Base-by-base conservation (phyloP, 1,140 invertebrate genomes). In the Prorops nasuta region DNA sequence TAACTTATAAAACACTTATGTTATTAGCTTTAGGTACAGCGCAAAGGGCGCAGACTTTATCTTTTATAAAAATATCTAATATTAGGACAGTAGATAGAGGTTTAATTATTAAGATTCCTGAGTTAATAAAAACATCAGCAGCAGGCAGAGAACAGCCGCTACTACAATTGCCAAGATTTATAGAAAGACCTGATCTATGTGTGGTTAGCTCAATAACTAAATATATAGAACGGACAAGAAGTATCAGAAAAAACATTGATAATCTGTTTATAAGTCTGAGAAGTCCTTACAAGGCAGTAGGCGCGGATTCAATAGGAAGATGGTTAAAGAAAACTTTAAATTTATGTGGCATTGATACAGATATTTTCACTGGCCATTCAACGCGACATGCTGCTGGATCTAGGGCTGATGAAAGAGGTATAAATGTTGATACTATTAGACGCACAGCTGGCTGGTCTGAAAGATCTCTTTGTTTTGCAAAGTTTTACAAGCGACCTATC, bases 341-440 rank as follows among this genome's bases (percentile, higher is more conserved):
- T 1, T 34, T 40, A 22, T 22, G 19, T 1, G 45, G 45, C 3
- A n/a, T 48, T 32, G 32, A 48, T 37, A 53, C 39, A 10, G 17
- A 18, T 0, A 20, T 16, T 1, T 53, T 53, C 16, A 22, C 28
- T 0, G 37, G 44, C 8, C 28, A 53, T 9, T 40, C 21, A 3
- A 43, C 40, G 0, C 18, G 39, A 17, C 51, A 53, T n/a, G 51
- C 51, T 4, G n/a, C 51, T 2, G 31, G 14, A 15, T 53, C 44
- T 7, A 18, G 28, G 7, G 51, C 39, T 1, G 17, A n/a, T 31
- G 3, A 22, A 14, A 41, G 15, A 16, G 38, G 44, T 7, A 38
- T 52, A 10, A 15, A 41, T 21, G 20, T 52, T 2, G 38, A 24
- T 9, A 41, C 43, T 3, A 52, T 52, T 24, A 21, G 43, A 37